phyloP scores from a whole-genome alignment of 1,140 invertebrate genomes.

The Neodiprion virginianus region DNA sequence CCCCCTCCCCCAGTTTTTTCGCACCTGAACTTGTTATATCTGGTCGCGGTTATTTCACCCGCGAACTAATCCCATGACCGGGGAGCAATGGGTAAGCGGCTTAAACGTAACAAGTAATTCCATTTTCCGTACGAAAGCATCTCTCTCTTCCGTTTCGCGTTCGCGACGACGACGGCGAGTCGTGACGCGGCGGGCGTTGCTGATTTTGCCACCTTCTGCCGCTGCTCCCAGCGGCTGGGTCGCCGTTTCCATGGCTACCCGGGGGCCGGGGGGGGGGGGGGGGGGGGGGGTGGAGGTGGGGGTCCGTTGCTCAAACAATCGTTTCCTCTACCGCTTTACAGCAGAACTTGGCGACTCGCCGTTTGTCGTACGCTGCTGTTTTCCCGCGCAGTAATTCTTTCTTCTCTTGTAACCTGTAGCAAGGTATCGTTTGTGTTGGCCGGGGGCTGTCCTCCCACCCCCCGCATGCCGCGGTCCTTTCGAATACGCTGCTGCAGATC shows the following conservation, averaged over 20 bases:
- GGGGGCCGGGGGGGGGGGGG: neutral
- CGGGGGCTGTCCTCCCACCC: neutral
- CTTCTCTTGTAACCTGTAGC: no score
- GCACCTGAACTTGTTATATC: no score
- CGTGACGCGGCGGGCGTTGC: no score
- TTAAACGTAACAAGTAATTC: constrained; percentile 7
- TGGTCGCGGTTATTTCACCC: neutral
- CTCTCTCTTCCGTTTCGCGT: neutral
- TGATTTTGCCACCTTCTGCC: no score
- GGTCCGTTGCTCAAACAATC: neutral
- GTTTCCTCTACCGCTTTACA: neutral
- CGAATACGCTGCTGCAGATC: no score
- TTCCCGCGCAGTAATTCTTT: no score
- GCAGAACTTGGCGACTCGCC: neutral
- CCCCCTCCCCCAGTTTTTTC: no score
- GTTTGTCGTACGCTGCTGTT: neutral
- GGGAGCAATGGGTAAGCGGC: neutral
- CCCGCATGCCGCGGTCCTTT: no score
- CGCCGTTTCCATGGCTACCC: constrained; percentile 2
- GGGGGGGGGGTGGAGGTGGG: no score
- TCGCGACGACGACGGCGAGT: no score
- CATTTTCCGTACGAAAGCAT: constrained; percentile 4
- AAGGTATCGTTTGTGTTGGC: no score
- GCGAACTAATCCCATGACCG: neutral
- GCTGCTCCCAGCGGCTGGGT: neutral